Conservation (phyloP, 2,888 invertebrate genomes). For the Petrolisthes manimaculis region DNA sequence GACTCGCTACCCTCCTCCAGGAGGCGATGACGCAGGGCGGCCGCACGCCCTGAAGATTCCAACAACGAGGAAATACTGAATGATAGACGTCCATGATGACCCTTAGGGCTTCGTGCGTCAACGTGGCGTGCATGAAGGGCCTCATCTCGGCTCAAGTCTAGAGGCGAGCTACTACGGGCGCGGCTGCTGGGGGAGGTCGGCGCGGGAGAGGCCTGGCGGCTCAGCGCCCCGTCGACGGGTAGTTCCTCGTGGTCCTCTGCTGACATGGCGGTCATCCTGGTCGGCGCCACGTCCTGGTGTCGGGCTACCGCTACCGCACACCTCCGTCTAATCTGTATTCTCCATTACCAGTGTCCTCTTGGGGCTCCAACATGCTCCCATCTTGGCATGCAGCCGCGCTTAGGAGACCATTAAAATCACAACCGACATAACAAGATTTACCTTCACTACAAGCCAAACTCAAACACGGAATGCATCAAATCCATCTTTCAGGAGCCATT, state of each 20-base stretch:
- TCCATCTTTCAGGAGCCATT: slow-evolving; percentile 65
- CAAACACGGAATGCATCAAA: slow-evolving; percentile 64
- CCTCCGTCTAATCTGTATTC: slow-evolving; percentile 58
- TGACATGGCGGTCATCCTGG: slow-evolving; percentile 63
- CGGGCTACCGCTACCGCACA: slow-evolving; percentile 48
- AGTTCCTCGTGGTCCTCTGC: slow-evolving; percentile 63
- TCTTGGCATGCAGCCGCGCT: slow-evolving; percentile 57
- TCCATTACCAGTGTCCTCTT: slow-evolving; percentile 62
- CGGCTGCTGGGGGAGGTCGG: slow-evolving; percentile 26
- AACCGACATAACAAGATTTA: slow-evolving; percentile 65
- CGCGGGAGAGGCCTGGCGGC: slow-evolving; percentile 51
- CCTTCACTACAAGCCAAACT: slow-evolving; percentile 65
- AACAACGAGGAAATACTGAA: slow-evolving; percentile 65
- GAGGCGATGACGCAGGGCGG: slow-evolving; percentile 50
- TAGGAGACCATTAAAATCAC: slow-evolving; percentile 64
- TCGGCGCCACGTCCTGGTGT: slow-evolving; percentile 29
- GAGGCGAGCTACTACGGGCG: slow-evolving; percentile 57
- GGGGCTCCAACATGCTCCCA: slow-evolving; percentile 56
- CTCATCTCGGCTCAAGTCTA: slow-evolving; percentile 61
- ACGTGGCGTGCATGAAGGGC: slow-evolving; percentile 42
- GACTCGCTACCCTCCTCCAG: slow-evolving; percentile 61
- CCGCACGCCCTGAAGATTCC: slow-evolving; percentile 53
- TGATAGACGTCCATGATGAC: slow-evolving; percentile 50
- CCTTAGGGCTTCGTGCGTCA: slow-evolving; percentile 52
- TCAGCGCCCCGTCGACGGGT: slow-evolving; percentile 50